Evolutionary conservation across 2,888 invertebrate genomes (phyloP), one percentile per base, ranked within the genome.

Genomic region (Drosophila ezoana): DNA sequence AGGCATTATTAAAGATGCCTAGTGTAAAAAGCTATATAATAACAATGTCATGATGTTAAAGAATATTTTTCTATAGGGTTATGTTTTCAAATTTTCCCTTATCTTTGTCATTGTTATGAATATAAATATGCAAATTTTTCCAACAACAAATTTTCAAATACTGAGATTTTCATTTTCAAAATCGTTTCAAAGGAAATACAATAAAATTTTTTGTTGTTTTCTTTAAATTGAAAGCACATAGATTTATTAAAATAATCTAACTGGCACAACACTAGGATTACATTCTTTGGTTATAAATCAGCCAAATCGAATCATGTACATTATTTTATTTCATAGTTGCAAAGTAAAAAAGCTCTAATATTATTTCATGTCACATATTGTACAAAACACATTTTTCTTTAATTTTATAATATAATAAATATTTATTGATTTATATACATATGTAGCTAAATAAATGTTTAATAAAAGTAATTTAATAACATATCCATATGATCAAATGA

Each of bases 381-480:
- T 73, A 73, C 18, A 69, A 72, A 66, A 54, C 54, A 14, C 61
- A 74, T 59, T 72, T 61, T 61, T 54, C 61, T 48, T 41, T 53
- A 47, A 51, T 28, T 66, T 59, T 57, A 35, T 37, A 60, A 57
- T 60, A 60, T 62, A 62, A 63, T 38, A 32, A 58, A 65, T 74
- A 74, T 74, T 70, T 74, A 75, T 70, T 70, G 44, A 49, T 64
- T 72, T 51, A 48, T 66, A 56, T 51, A 48, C 60, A 56, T 62
- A 76, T 65, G 69, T 76, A 76, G 76, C 64, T 76, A 76, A 76
- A 76, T 76, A 65, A 76, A 76, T 76, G 76, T 76, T 72, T 58
- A 72, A 76, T 69, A 64, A 76, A 75, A 65, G 47, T 62, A 2
- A 57, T 66, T 57, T 40, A 56, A 53, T 69, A 74, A 72, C 57